Percentiles rank a stretch among this genome's conserved stretches.
phyloP scores from a whole-genome alignment of 2,113 vertebrate species.

The Jaculus jaculus region DNA sequence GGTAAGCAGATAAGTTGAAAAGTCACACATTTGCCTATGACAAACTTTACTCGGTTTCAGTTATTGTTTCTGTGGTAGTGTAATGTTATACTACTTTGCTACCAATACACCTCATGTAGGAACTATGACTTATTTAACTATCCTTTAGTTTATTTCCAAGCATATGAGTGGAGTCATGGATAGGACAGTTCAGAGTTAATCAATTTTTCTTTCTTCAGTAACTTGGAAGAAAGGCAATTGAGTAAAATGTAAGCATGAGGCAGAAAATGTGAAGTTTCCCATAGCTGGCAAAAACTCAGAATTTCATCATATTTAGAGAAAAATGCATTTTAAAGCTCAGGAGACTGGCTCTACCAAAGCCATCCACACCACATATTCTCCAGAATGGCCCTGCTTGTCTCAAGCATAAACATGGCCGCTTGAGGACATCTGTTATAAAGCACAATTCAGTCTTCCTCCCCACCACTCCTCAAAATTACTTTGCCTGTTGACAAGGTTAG shows the following conservation, averaged over 20 bases:
- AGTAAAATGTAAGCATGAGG: not conserved
- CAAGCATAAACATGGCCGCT: not conserved
- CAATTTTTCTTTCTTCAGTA: not conserved
- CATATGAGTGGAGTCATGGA: not conserved
- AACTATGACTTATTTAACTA: not conserved
- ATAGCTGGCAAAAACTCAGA: not conserved
- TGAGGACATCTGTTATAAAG: not conserved
- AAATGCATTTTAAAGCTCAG: not conserved
- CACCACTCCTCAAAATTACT: not conserved
- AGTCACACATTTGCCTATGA: not conserved
- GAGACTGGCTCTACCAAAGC: not conserved
- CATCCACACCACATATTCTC: not conserved
- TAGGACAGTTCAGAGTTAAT: not conserved
- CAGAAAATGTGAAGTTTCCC: not conserved
- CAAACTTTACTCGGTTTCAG: not conserved
- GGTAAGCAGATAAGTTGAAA: not conserved
- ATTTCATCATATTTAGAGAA: not conserved
- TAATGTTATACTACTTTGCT: not conserved
- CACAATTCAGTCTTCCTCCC: conserved; percentile 20
- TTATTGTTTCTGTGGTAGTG: not conserved
- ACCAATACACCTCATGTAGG: not conserved
- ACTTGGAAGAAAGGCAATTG: not conserved
- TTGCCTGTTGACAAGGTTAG: conserved; percentile 47
- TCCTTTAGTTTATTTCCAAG: not conserved
- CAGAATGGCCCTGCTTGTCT: not conserved